Percentiles rank a stretch among this genome's conserved stretches.
These are phyloP conservation scores for Tangara arthus DNA, from an alignment of 2,797 vertebrate species.

Conservation along the genomic window DNA sequence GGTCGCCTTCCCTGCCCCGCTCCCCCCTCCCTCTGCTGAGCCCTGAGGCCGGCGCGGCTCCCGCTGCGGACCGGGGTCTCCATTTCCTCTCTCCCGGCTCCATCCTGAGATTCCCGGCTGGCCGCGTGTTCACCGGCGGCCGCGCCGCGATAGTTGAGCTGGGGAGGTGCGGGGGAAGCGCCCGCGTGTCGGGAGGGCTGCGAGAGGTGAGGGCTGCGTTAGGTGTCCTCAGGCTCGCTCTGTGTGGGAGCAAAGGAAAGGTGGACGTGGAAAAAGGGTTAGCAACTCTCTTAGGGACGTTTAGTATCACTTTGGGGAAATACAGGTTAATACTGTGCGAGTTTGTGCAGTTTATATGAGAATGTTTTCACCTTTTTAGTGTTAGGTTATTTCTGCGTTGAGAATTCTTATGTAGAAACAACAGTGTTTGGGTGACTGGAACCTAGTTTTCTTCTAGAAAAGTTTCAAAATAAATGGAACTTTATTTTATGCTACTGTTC, in stretches of 20 bases:
- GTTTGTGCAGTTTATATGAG: neutral
- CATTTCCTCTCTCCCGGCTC: neutral
- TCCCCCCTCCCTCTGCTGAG: neutral
- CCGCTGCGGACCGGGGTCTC: neutral
- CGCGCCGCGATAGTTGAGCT: neutral
- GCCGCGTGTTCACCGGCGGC: neutral
- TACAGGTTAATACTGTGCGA: neutral
- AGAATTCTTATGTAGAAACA: neutral
- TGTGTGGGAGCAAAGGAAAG: neutral
- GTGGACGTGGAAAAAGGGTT: neutral
- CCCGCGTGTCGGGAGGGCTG: neutral
- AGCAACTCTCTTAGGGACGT: fast-evolving
- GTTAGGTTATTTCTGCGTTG: neutral
- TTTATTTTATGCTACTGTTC: neutral
- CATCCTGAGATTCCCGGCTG: neutral
- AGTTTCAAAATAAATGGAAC: neutral
- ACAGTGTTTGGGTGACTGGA: neutral
- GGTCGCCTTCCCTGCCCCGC: neutral
- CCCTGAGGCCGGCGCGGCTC: neutral
- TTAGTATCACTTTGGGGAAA: neutral
- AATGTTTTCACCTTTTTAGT: neutral
- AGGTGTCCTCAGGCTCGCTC: neutral
- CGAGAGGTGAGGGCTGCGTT: neutral
- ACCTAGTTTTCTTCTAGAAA: neutral
- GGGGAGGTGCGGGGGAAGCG: neutral